These are phyloP conservation scores for Bombus breviceps DNA, from an alignment of 1,140 invertebrate genomes.

Conservation along the genomic window DNA sequence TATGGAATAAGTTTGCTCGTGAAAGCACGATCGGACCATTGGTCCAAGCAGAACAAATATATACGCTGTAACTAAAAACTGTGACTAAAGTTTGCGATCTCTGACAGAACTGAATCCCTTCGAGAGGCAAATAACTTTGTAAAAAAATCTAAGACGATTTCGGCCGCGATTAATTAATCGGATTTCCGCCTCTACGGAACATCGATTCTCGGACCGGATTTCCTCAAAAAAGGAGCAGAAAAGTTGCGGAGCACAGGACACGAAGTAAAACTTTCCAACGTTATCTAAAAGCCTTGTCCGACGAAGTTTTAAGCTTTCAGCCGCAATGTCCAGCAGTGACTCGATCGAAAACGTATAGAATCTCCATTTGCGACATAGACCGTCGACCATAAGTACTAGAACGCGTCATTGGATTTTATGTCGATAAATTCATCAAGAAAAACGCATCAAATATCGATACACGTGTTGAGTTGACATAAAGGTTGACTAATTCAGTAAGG, in stretches of 20 bases:
- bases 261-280: neutral
- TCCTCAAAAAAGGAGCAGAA: neutral
- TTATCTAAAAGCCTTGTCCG: neutral
- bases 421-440: too few species aligned
- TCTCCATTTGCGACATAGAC: neutral
- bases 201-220: neutral
- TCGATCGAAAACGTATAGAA: neutral
- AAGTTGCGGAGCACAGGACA: neutral
- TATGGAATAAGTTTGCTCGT: too few species aligned
- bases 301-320: neutral
- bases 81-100: neutral
- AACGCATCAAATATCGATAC: too few species aligned
- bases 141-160: neutral
- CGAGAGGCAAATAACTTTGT: neutral
- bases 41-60: neutral
- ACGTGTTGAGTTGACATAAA: too few species aligned
- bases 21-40: neutral
- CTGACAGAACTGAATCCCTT: neutral
- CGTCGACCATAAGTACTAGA: too few species aligned
- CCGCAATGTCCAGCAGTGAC: neutral
- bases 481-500: too few species aligned
- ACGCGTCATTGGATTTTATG: too few species aligned
- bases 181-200: neutral
- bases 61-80: neutral
- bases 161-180: constrained; percentile 1